Conservation (phyloP, 2,113 vertebrate species). For the Sinocyclocheilus rhinocerous region DNA sequence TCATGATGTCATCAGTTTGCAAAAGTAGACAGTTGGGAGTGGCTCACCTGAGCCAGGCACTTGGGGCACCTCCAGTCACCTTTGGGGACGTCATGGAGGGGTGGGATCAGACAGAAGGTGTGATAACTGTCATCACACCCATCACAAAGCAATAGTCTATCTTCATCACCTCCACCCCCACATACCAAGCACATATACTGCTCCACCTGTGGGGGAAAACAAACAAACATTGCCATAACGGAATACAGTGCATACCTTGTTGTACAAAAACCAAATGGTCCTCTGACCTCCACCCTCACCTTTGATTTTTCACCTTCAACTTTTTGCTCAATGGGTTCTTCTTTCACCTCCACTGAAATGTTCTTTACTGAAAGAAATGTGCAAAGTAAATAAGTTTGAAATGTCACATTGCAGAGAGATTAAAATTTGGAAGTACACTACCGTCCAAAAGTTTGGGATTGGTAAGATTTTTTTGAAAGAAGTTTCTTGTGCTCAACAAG, state of each 20-base stretch:
- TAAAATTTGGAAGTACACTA: neutral
- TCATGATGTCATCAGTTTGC: neutral
- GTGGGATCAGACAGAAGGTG: constrained; percentile 96
- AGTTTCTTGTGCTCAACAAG: too few species aligned
- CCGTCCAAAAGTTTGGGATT: neutral
- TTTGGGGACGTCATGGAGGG: constrained; percentile 94
- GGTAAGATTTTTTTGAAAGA: too few species aligned
- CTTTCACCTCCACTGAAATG: constrained; percentile 73
- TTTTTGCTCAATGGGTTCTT: constrained; percentile 72
- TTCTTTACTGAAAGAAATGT: constrained; percentile 76
- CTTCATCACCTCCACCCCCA: constrained; percentile 89
- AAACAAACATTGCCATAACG: neutral
- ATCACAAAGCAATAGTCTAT: constrained; percentile 91
- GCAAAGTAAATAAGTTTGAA: neutral
- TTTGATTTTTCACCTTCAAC: constrained; percentile 76
- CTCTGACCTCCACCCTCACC: constrained; percentile 55
- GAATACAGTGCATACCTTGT: neutral
- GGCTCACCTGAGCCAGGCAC: constrained; percentile 92
- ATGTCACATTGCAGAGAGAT: neutral
- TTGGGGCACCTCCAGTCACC: constrained; percentile 98
- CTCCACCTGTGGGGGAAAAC: constrained; percentile 81
- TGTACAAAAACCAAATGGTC: neutral
- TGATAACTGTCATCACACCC: constrained; percentile 99
- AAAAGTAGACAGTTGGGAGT: neutral
- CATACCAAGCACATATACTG: constrained; percentile 93